Evolutionary conservation across 1,140 invertebrate species (phyloP), one percentile per base, ranked within the genome.

Genomic region (Lepidurus packardi): DNA sequence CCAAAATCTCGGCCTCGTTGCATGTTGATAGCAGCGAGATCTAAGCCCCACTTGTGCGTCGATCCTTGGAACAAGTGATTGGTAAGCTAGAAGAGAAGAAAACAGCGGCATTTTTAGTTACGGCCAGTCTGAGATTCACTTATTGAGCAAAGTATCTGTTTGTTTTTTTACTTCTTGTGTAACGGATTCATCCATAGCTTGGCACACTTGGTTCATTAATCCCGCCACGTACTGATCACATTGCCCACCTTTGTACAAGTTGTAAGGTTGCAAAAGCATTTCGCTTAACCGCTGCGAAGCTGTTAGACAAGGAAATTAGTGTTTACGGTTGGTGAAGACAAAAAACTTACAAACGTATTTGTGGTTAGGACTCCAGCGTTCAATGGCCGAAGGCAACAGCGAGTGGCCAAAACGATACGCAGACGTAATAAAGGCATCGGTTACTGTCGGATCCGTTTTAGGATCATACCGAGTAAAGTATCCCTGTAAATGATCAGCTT

Each of bases 11-110:
- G 81, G 9, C 83, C 93, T 88, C 93, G 88, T 80, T 93, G 91
- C 78, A 93, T 87, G 74, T 92, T 92, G 42, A 94, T 81, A n/a
- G 89, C 84, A 81, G 92, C 91, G 43, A 92, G 82, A 65, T 91
- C 91, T 41, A 90, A 83, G 80, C 88, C 90, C 77, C 82, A 86
- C 7, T 81, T 79, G 43, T 84, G 82, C 42, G 82, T 80, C n/a
- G 80, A 82, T 75, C 85, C 83, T 81, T 86, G 84, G 82, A 86
- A 86, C 42, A 86, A 79, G 79, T 85, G 85, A 80, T 86, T 85
- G 34, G 85, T 85, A 16, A 86, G 81, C 82, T 85, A 79, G 65
- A 76, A 75, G 77, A 42, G 74, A 78, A 45, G 75, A 53, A 10
- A 21, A 6, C 11, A 47, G 9, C 16, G 45, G 6, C 10, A 21